These are phyloP conservation scores for Astropecten irregularis DNA, from an alignment of 53 echinoderm and acorn worm species.

Conservation along the genomic window DNA sequence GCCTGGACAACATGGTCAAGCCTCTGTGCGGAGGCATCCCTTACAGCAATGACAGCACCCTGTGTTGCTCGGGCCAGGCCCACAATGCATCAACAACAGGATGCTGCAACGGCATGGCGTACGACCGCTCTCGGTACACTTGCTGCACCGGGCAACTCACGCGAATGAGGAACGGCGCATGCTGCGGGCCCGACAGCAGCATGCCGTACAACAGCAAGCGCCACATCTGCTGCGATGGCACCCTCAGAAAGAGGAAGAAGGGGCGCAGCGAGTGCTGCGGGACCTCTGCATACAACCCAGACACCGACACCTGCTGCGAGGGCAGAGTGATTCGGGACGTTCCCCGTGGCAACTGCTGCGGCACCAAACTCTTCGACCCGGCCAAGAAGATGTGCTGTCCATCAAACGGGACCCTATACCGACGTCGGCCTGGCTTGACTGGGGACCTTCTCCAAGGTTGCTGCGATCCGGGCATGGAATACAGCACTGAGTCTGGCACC, in stretches of 20 bases:
- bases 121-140: slow-evolving; percentile 1
- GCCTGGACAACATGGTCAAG: not conserved
- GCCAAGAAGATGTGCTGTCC: slow-evolving; percentile 57
- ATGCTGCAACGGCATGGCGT: slow-evolving; percentile 29
- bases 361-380: slow-evolving; percentile 54
- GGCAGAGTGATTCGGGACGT: not conserved
- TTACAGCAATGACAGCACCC: slow-evolving; percentile 11
- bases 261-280: slow-evolving; percentile 69
- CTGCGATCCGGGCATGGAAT: not conserved
- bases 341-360: slow-evolving; percentile 52
- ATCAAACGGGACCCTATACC: not conserved
- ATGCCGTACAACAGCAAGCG: slow-evolving; percentile 10
- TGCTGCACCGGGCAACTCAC: slow-evolving; percentile 25
- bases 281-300: slow-evolving; percentile 53
- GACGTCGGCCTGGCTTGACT: not conserved
- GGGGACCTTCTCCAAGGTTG: not conserved
- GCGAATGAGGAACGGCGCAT: slow-evolving; percentile 37
- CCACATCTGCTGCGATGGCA: not conserved
- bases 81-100: not conserved
- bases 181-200: slow-evolving; percentile 36
- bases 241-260: not conserved
- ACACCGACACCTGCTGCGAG: slow-evolving; percentile 74
- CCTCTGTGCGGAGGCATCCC: slow-evolving; percentile 24
- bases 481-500: slow-evolving; percentile 7
- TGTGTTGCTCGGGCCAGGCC: slow-evolving; percentile 19